Conservation (phyloP, 1,140 invertebrate genomes). For the Lordiphosa collinella region DNA sequence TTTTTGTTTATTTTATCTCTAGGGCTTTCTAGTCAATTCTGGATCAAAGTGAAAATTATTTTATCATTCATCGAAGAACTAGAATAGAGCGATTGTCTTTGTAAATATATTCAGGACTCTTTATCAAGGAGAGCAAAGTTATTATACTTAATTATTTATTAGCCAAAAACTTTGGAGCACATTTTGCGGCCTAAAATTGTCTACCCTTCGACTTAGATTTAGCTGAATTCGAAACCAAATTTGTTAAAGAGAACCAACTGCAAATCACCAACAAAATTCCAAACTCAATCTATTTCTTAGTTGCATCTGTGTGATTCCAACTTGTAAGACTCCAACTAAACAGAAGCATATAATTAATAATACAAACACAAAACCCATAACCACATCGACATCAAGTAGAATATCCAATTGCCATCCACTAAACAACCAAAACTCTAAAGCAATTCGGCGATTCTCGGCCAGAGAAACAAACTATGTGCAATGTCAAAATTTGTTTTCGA, state of each 20-base stretch:
- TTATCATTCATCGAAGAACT: too few species aligned
- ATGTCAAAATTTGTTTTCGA: conserved; percentile 98
- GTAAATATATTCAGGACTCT: too few species aligned
- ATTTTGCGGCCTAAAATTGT: conserved; percentile 2
- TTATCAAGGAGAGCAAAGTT: too few species aligned
- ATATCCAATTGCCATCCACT: conserved; percentile 1
- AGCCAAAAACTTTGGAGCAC: not conserved
- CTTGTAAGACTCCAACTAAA: conserved; percentile 5
- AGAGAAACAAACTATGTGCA: conserved; percentile 81
- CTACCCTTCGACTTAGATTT: not conserved
- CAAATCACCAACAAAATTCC: conserved; percentile 2
- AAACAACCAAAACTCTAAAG: conserved; percentile 24
- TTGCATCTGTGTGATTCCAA: conserved; percentile 1
- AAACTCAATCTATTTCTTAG: not conserved
- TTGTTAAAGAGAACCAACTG: conserved; percentile 55
- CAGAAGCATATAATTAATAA: conserved; percentile 10
- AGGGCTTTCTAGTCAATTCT: too few species aligned
- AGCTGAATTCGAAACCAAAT: conserved; percentile 62
- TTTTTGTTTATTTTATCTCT: too few species aligned
- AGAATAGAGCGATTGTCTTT: too few species aligned
- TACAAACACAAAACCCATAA: conserved; percentile 3
- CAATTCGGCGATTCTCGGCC: conserved; percentile 55
- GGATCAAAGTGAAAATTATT: too few species aligned
- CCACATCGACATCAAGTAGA: conserved; percentile 6
- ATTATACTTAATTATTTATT: too few species aligned